Evolutionary conservation across 2,797 vertebrate species (phyloP), one percentile per base, ranked within the genome.

Genomic region (Poecile montanus): DNA sequence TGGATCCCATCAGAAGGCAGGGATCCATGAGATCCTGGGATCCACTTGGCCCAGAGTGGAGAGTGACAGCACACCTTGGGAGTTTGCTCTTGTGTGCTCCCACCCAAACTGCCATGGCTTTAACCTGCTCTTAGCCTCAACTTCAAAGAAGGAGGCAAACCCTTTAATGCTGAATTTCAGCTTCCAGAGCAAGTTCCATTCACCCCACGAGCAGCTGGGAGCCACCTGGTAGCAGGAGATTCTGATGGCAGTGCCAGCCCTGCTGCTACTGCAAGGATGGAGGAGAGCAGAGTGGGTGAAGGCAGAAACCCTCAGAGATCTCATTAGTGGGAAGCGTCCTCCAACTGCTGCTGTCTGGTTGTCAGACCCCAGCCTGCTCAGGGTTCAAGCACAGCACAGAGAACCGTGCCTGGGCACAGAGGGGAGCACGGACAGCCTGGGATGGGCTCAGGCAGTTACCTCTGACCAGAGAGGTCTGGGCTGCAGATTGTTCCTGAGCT

Each of bases 261-360:
- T 13, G 75, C 63, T 73, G 83, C 94, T n/a, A 0, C 73, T 73
- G 91, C 23, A 91, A 42, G 42, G 42, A 42, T 40, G 7, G 94
- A 93, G 93, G 89, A 91, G 94, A 95, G 77, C 1, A 0, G 74
- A 60, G 95, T 78, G 88, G 93, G 95, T 94, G 95, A 96, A 96
- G 96, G 89, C 92, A 93, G 70, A 74, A 91, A 96, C 97, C 98
- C 98, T 98, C 87, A 1, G 98, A 98, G 98, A 98, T 96, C 98
- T 99, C 98, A 98, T 98, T 99, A 98, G 98, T 67, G 42, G 96
- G 91, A 97, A 98, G 93, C 97, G 93, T 97, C 97, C 91, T 97
- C 97, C 88, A 78, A 66, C 97, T 96, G 93, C 85, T 97, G 97
- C 97, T 86, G 91, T 96, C 51, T 88, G 81, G 89, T 77, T 96